Percentiles rank a stretch among this genome's conserved stretches.
Evolutionary conservation across 2,113 vertebrate species (phyloP).

Genomic region (Vireo altiloquus): DNA sequence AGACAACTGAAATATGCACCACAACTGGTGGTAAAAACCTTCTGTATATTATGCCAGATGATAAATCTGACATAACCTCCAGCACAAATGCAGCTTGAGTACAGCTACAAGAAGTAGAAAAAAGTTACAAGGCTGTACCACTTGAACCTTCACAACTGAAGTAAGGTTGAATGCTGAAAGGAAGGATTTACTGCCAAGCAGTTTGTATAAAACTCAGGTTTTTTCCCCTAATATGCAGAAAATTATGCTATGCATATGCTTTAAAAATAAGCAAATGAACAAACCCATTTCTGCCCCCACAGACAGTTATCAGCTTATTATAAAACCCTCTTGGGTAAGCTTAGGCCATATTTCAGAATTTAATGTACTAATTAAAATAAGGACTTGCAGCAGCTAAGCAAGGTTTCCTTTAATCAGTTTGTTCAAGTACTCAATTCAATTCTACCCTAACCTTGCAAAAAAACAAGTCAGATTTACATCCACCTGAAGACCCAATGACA

Average conservation of each 20-base stretch:
- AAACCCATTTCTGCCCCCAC: neutral
- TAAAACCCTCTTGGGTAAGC: neutral
- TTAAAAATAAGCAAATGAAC: neutral
- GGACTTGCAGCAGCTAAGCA: neutral
- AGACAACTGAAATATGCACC: neutral
- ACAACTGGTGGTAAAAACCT: neutral
- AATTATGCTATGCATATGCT: neutral
- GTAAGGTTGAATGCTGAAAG: neutral
- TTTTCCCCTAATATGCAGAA: neutral
- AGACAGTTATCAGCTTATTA: neutral
- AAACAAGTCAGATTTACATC: neutral
- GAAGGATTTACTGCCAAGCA: neutral
- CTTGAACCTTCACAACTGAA: neutral
- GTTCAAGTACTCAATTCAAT: neutral
- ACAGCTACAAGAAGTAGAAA: neutral
- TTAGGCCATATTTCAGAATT: neutral
- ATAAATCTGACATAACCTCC: neutral
- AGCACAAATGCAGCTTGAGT: neutral
- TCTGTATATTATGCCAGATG: neutral
- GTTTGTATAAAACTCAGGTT: neutral
- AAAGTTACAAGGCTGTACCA: neutral
- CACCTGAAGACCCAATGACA: neutral
- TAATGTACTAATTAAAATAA: conserved; percentile 15
- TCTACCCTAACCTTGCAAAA: neutral
- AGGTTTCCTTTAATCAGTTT: neutral